These are phyloP conservation scores for Drosophila pandora DNA, from an alignment of 1,140 invertebrate species.

Conservation along the genomic window DNA sequence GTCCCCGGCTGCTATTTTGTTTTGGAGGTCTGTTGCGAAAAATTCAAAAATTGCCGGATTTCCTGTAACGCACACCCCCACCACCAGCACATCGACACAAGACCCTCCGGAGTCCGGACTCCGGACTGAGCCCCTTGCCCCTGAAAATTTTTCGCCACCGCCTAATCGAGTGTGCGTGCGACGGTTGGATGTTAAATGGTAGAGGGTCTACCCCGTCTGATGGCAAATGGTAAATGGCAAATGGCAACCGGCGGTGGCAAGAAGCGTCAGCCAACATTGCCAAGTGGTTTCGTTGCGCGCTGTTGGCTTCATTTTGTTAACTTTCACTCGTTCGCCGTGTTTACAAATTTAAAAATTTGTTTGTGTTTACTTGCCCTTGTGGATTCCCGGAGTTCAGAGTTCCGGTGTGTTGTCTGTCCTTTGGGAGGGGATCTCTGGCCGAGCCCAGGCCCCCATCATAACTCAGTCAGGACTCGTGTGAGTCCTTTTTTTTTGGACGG, in stretches of 20 bases:
- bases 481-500: slow-evolving; percentile 22
- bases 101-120: not conserved
- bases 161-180: slow-evolving; percentile 55
- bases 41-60: slow-evolving; percentile 76
- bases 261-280: slow-evolving; percentile 44
- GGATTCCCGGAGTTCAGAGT: not conserved
- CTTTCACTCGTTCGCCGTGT: slow-evolving; percentile 68
- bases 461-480: slow-evolving; percentile 34
- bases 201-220: not conserved
- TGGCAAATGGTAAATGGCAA: slow-evolving; percentile 14
- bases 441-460: slow-evolving; percentile 56
- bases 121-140: not conserved
- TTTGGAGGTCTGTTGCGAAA: slow-evolving; percentile 56
- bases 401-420: not conserved
- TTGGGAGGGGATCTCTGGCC: slow-evolving; percentile 17
- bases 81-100: slow-evolving; percentile 5
- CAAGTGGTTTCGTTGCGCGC: slow-evolving; percentile 57
- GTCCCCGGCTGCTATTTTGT: slow-evolving; percentile 54
- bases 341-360: slow-evolving; percentile 82
- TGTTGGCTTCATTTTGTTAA: slow-evolving; percentile 67
- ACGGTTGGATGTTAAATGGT: slow-evolving; percentile 36
- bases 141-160: slow-evolving; percentile 1
- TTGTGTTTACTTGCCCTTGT: slow-evolving; percentile 67
- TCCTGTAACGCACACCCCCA: slow-evolving; percentile 56
- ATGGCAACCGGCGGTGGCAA: slow-evolving; percentile 21